phyloP scores from a whole-genome alignment of 1,140 invertebrate genomes.

The Dufourea novaeangliae region DNA sequence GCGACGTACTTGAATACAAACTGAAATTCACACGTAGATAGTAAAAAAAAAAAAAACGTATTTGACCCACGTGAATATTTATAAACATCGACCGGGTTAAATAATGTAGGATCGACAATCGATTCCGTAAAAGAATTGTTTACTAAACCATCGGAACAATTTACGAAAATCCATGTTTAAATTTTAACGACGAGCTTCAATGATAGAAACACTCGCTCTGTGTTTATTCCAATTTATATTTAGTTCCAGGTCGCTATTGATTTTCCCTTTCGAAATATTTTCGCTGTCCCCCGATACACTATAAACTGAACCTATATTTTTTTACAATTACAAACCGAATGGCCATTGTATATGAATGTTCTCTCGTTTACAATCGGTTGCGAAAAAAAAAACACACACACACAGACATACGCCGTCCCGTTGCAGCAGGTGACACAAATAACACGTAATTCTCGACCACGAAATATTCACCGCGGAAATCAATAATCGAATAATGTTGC shows the following conservation, averaged over 20 bases:
- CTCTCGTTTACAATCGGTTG: not conserved
- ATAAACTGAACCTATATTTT: conserved; percentile 40
- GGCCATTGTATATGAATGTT: not conserved
- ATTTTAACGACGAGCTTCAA: not conserved
- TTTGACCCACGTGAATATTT: not conserved
- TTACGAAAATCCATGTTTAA: not conserved
- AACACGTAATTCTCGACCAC: conserved; percentile 3
- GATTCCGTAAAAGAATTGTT: not conserved
- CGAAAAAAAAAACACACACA: not conserved
- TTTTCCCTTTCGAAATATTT: conserved; percentile 13
- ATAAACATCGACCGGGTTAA: not conserved
- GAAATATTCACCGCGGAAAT: conserved; percentile 30
- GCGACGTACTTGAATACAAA: not conserved
- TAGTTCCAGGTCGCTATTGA: not conserved
- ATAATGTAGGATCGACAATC: not conserved
- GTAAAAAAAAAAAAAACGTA: too few species aligned
- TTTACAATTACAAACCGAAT: conserved; percentile 1
- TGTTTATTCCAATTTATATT: not conserved
- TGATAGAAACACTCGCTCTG: not conserved
- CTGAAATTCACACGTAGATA: not conserved
- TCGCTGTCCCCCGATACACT: not conserved
- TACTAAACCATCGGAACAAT: not conserved
- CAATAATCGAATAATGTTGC: conserved; percentile 45
- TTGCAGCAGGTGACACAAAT: not conserved
- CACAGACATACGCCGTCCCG: not conserved